Base-by-base conservation (phyloP, 2,888 invertebrate genomes). In the Apamea anceps region DNA sequence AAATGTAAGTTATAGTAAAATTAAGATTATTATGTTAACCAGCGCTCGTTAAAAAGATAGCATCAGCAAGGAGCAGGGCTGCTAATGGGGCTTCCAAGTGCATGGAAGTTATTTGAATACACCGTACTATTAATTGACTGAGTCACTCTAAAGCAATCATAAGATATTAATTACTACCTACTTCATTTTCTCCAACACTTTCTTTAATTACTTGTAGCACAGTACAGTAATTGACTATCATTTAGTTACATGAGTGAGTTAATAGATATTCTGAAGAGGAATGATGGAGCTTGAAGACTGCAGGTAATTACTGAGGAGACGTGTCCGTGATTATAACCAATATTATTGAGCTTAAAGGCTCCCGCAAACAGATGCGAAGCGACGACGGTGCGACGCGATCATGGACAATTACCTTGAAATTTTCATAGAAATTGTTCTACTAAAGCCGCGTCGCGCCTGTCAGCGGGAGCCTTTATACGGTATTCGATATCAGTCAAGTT, bases 241-340 rank as follows among this genome's bases (percentile, higher is more conserved):
- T 79, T 79, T 86, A 84, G 85, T 81, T 68, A 77, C 66, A 84
- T 76, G 80, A 85, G 82, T 79, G 71, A 77, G 83, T 79, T 90
- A 93, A 92, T 93, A 91, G 90, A 92, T 88, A 90, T 88, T 90
- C 82, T 77, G 85, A 90, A 91, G 85, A 88, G 86, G 81, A 89
- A 89, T 88, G 81, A 85, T 91, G 84, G 82, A 77, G 82, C 80
- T 85, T 79, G 80, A 86, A 87, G 84, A 85, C 74, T 77, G 65
- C 68, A 71, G 57, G 86, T 90, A 89, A 91, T 91, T 91, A 88
- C 15, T n/a, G 51, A 63, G n/a, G 42, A 79, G 73, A 75, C 72
- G 72, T 60, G 84, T 45, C 63, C 13, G 28, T 84, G 78, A 87
- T 84, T 84, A 76, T 66, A 66, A 78, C 67, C 37, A 76, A 72